Evolutionary conservation across 1,140 invertebrate genomes (phyloP), one percentile per base, ranked within the genome.

Genomic region (Camponotus floridanus): DNA sequence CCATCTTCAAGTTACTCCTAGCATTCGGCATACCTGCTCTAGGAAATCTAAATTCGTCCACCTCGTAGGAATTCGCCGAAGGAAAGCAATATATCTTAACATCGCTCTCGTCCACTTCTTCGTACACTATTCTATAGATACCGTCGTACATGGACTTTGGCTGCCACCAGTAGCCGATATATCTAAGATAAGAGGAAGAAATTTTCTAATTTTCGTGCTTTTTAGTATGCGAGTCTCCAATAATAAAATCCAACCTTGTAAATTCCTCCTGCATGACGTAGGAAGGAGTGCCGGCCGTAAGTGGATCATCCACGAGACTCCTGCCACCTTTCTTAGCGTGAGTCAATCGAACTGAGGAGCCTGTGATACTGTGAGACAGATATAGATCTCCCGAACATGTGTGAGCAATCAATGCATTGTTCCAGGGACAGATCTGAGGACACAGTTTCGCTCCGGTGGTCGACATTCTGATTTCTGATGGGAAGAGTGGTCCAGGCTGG

Each of bases 231-330:
- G 3, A 6, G 7, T 62, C n/a, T 31, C 5, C 15, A 26, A 31
- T 8, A 31, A 65, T 48, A 21, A 81, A 36, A 8, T 55, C 62
- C 26, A 91, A 95, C 94, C 95, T 93, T 13, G 97, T 98, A 95
- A 99, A 99, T 95, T 99, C 99, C 95, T 99, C 99, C 95, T 99
- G 99, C 94, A 99, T 99, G 0, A 99, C 98, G 95, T 99, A 99
- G 9, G 98, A 99, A 0, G 99, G 98, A 42, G 98, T 97, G 1
- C 99, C 99, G 3, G 98, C 98, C 92, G 97, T 98, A 0, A 98
- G 92, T 1, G 98, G 98, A 95, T 99, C 98, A 89, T 98, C 97
- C 1, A 96, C 95, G 86, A 98, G 95, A 90, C 96, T 97, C 90
- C 94, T 94, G 67, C 96, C 95, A 90, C 98, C 98, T 95, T 97